Base-by-base conservation (phyloP, 2,888 invertebrate species). In the Heliconius ethilla region DNA sequence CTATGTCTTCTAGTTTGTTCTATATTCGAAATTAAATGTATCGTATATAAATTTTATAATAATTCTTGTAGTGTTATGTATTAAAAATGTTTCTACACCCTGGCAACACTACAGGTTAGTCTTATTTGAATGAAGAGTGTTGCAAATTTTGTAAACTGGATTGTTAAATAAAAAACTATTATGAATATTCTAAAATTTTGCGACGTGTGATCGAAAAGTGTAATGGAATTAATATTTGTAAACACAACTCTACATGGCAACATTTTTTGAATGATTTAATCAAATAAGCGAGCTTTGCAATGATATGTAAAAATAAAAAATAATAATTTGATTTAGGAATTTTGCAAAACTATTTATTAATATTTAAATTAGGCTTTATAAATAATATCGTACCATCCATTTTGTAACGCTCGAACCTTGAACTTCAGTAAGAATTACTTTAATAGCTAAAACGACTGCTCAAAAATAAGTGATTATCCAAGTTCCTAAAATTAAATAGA, bases 401-500 rank as follows among this genome's bases (percentile, higher is more conserved):
- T 72, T 72, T 72, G n/a, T 72, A 72, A 7, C 55, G 45, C 25
- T n/a, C 27, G n/a, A 29, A 55, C 72, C 40, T 59, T 59, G n/a
- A n/a, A n/a, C 45, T 33, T 29, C 45, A 66, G 11, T 66, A 74
- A 63, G 13, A 7, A 74, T 62, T 51, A 75, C 22, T 77, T 40
- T 67, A 74, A 40, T 40, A 29, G 59, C 37, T 74, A 67, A 74
- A 78, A 63, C 55, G 74, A 73, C 75, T 75, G 81, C 81, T 81
- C 78, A 81, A 81, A 76, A 66, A 63, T 13, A 77, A 78, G 78
- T 79, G 76, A 79, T 69, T 75, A 66, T 75, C 25, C 67, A 75
- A 81, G 81, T 81, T 81, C 81, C 81, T 81, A 81, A 78, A 77
- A 74, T 63, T 76, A 51, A 70, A 72, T 76, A 76, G 76, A 67